A percentile compares a stretch with the other conserved stretches of the same genome.
Conservation (phyloP, 2,888 invertebrate species). For the Stomorhina lunata region DNA sequence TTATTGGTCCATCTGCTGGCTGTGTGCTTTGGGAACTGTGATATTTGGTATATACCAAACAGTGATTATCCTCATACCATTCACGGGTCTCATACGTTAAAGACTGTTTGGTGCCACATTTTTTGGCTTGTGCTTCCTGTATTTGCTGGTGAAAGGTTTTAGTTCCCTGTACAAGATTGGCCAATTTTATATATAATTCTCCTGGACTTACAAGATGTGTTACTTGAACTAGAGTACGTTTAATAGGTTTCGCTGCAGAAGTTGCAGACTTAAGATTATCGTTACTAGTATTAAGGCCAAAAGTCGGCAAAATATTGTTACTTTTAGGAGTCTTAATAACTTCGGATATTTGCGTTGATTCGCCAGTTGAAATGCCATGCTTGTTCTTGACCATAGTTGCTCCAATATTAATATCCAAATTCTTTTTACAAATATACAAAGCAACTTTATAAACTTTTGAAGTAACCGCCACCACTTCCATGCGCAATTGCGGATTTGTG, state of each 20-base stretch:
- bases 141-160: conserved; percentile 81
- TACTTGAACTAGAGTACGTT: conserved; percentile 77
- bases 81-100: conserved; percentile 57
- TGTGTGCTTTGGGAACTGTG: conserved; percentile 70
- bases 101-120: conserved; percentile 34
- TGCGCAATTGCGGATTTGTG: conserved; percentile 75
- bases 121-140: conserved; percentile 76
- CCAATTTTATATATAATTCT: conserved; percentile 83
- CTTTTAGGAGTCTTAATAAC: conserved; percentile 47
- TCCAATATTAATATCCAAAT: conserved; percentile 81
- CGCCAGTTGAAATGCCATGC: conserved; percentile 81
- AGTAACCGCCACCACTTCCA: conserved; percentile 75
- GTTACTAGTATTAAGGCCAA: background rate
- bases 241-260: conserved; percentile 16
- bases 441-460: conserved; percentile 76
- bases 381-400: conserved; percentile 80
- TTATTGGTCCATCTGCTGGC: background rate
- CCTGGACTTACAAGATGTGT: conserved; percentile 82
- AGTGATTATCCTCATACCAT: conserved; percentile 82
- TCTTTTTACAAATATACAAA: conserved; percentile 77
- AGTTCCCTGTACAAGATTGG: conserved; percentile 80
- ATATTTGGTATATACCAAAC: conserved; percentile 80
- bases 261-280: background rate
- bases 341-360: conserved; percentile 61
- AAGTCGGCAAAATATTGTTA: background rate